Percentiles rank a stretch among this genome's conserved stretches.
Evolutionary conservation across 2,797 vertebrate species (phyloP).

Genomic region (Phrynocephalus vlangalii): DNA sequence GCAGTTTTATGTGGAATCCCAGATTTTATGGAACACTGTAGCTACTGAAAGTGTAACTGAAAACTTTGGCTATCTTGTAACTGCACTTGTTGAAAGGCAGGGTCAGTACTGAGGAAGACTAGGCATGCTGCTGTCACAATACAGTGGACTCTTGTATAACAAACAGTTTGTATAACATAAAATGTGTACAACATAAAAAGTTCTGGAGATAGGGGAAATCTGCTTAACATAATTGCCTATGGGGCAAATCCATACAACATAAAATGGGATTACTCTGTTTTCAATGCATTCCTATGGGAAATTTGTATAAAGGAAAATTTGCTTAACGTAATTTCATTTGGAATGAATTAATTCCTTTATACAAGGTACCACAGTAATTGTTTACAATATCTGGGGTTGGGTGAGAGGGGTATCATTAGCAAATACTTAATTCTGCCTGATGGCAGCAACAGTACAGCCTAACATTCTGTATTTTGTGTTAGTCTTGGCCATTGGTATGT

Average conservation of each 20-base stretch:
- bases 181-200: too few relatives aligned
- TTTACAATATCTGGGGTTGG: background rate
- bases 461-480: background rate
- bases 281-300: too few relatives aligned
- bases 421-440: background rate
- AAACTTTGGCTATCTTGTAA: background rate
- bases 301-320: too few relatives aligned
- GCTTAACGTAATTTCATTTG: too few relatives aligned
- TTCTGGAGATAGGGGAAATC: too few relatives aligned
- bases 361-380: background rate
- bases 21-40: background rate
- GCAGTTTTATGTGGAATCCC: too few relatives aligned
- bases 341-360: too few relatives aligned
- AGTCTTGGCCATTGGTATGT: background rate
- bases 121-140: background rate
- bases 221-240: too few relatives aligned
- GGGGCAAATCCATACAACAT: too few relatives aligned
- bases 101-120: background rate
- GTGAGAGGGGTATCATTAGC: background rate
- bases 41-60: background rate
- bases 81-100: background rate
- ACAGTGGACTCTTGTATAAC: too few relatives aligned
- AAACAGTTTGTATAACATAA: too few relatives aligned
- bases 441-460: background rate
- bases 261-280: too few relatives aligned